Evolutionary conservation across 1,140 invertebrate species (phyloP).

Genomic region (Drosophila pectinifera): DNA sequence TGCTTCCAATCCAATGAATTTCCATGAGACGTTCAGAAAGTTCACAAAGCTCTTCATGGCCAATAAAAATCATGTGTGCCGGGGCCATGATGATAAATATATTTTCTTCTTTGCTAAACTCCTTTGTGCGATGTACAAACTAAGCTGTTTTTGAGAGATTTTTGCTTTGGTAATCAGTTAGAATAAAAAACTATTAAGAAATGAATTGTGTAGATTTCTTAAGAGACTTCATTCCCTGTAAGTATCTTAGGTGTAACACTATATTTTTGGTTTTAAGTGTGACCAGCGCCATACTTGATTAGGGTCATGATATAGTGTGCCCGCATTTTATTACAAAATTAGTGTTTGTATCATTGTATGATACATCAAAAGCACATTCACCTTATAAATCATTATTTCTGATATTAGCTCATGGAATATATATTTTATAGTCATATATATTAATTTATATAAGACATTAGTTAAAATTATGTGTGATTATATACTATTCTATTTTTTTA

Average conservation of each 20-base stretch:
- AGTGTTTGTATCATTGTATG: too few species aligned
- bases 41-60: constrained; percentile 23
- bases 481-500: too few species aligned
- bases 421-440: not conserved
- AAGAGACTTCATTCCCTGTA: too few species aligned
- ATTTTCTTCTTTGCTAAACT: not conserved
- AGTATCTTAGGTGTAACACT: too few species aligned
- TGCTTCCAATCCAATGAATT: constrained; percentile 46
- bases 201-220: not conserved
- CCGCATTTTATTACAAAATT: too few species aligned
- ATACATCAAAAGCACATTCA: too few species aligned
- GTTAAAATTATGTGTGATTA: not conserved
- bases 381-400: too few species aligned
- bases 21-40: constrained; percentile 29
- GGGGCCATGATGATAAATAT: not conserved
- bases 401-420: too few species aligned
- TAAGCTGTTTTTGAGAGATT: not conserved
- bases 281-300: too few species aligned
- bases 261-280: too few species aligned
- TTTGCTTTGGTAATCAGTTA: not conserved
- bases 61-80: constrained; percentile 32
- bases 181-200: not conserved
- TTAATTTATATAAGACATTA: not conserved
- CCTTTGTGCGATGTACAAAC: not conserved
- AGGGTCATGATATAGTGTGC: too few species aligned